Conservation (phyloP, 2,797 vertebrate genomes). For the Amblyopsis hoosieri region DNA sequence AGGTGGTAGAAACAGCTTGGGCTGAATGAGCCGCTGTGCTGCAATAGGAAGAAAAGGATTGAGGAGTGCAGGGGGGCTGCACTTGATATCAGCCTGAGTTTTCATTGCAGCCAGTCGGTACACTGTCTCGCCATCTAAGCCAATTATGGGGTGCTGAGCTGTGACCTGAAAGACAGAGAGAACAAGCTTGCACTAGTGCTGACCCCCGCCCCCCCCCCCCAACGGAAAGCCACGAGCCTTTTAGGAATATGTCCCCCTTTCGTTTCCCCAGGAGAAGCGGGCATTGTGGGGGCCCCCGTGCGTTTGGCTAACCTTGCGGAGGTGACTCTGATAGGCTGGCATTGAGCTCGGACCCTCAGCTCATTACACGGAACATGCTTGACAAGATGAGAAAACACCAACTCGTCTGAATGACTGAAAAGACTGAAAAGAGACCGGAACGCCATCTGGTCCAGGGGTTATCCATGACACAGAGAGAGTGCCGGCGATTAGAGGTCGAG, state of each 20-base stretch:
- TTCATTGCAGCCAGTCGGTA: constrained; percentile 72
- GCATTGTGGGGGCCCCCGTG: constrained; percentile 67
- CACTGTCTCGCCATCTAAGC: constrained; percentile 79
- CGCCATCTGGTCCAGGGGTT: constrained; percentile 80
- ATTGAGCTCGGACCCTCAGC: constrained; percentile 69
- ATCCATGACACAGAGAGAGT: constrained; percentile 39
- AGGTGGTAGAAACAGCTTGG: constrained; percentile 63
- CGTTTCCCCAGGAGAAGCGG: constrained; percentile 62
- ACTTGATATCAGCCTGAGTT: constrained; percentile 64
- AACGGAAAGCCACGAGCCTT: constrained; percentile 70
- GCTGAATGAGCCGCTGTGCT: constrained; percentile 53
- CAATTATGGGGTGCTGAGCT: constrained; percentile 81
- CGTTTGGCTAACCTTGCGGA: constrained; percentile 75
- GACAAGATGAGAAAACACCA: constrained; percentile 84
- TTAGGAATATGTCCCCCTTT: constrained; percentile 78
- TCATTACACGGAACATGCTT: constrained; percentile 85
- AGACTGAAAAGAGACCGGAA: constrained; percentile 79
- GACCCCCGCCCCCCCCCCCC: constrained; percentile 48
- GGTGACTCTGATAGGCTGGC: constrained; percentile 73
- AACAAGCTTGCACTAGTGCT: constrained; percentile 68
- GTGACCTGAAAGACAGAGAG: constrained; percentile 64
- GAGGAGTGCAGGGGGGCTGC: constrained; percentile 32
- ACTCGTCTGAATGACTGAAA: constrained; percentile 81
- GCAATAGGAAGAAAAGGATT: constrained; percentile 52
- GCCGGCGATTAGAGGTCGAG: constrained; percentile 52